Evolutionary conservation across 2,113 vertebrate species (phyloP), one percentile per base, ranked within the genome.

Genomic region (Centropus unirufus): DNA sequence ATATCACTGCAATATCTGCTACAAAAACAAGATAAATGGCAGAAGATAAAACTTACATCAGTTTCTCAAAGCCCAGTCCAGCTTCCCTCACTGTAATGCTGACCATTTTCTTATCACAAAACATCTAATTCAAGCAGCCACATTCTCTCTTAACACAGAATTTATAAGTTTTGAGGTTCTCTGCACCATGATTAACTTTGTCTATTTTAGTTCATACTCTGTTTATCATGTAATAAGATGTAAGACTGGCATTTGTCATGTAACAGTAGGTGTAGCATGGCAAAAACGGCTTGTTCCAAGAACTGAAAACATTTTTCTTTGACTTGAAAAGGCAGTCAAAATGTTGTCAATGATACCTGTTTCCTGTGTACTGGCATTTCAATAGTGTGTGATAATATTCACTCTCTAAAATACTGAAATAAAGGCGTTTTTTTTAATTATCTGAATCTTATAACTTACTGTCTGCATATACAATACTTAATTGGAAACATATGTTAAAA

Each of bases 251-350:
- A 42, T 84, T 86, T 78, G 6, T 72, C 44, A 30, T 47, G 13
- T 59, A 92, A 51, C 74, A 94, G 79, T 78, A 92, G 69, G 40
- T 4, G 0, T 23, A 79, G 15, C 20, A 67, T 17, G 55, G 6
- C 29, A 52, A 66, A 91, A 92, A 79, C 49, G 87, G 49, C 54
- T 84, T 87, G 64, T 18, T 92, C 36, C 15, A 4, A 78, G 24
- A 66, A 64, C 14, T 2, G 21, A 67, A 84, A 84, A 7, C 12
- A 49, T 84, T 90, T 87, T 81, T 74, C 32, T 87, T 72, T 54
- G 21, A 82, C 40, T 82, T 75, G 24, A 87, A 84, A 95, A 84
- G 73, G 42, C n/a, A 72, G 30, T 92, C 52, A 92, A 78, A 81
- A 20, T 81, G 11, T 70, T 94, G 55, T 78, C 61, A 75, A 27